Percentiles rank a stretch among this genome's conserved stretches.
Conservation (phyloP, 2,888 invertebrate genomes). For the Hypena proboscidalis region DNA sequence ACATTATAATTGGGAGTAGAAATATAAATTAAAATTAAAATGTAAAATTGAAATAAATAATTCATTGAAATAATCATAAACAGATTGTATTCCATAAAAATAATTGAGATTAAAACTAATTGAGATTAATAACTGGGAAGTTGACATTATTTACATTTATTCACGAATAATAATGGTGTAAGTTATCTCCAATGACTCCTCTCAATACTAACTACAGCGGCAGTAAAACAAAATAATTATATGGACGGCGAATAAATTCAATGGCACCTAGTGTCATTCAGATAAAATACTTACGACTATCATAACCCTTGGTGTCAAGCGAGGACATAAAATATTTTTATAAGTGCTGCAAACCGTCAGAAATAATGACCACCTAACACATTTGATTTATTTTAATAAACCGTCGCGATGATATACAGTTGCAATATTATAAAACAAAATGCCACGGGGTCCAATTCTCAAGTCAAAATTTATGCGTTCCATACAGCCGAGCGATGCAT, state of each 20-base stretch:
- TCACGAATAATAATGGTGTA: too few species aligned
- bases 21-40: too few species aligned
- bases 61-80: too few species aligned
- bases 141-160: too few species aligned
- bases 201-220: too few species aligned
- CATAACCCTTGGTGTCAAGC: slow-evolving; percentile 9
- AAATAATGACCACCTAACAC: slow-evolving; percentile 20
- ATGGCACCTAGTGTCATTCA: not conserved
- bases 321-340: slow-evolving; percentile 11
- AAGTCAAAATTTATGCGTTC: slow-evolving; percentile 79
- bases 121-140: too few species aligned
- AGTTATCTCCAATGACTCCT: too few species aligned
- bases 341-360: slow-evolving; percentile 7
- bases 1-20: too few species aligned
- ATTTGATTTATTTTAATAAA: slow-evolving; percentile 45
- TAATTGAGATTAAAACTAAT: too few species aligned
- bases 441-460: slow-evolving; percentile 67
- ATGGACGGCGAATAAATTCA: slow-evolving; percentile 4
- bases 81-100: too few species aligned
- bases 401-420: slow-evolving; percentile 41
- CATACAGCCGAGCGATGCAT: slow-evolving; percentile 78
- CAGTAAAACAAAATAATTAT: too few species aligned
- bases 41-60: too few species aligned
- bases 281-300: slow-evolving; percentile 14
- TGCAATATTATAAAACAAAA: slow-evolving; percentile 65